Conservation (phyloP, 2,888 invertebrate genomes). For the Apodemia mormo region DNA sequence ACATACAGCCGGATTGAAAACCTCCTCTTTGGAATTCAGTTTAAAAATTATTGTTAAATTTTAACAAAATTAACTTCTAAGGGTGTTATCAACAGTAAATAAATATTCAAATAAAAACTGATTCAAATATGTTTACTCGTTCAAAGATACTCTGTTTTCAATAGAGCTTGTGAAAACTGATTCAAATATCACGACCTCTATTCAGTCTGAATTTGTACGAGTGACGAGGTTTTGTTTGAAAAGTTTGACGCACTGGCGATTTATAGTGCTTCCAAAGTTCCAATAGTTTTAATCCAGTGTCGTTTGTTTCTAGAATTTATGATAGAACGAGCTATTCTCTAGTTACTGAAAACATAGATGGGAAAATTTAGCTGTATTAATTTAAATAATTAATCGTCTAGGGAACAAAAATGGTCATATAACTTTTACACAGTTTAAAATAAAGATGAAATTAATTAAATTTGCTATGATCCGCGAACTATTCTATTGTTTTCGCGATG, state of each 20-base stretch:
- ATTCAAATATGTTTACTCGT: conserved; percentile 1
- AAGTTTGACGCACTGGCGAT: conserved; percentile 5
- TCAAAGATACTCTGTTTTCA: background rate
- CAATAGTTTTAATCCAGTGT: conserved; percentile 1
- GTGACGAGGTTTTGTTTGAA: conserved; percentile 11
- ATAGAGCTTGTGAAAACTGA: background rate
- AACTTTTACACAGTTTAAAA: no score
- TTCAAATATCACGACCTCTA: background rate
- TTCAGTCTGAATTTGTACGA: background rate
- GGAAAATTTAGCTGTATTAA: no score
- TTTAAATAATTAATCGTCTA: no score
- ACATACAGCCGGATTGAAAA: no score
- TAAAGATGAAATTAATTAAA: no score
- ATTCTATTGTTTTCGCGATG: no score
- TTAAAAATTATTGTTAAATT: no score
- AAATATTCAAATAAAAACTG: background rate
- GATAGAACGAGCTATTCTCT: background rate
- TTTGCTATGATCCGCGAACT: no score
- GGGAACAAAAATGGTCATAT: no score
- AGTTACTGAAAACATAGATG: background rate
- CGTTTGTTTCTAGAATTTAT: background rate
- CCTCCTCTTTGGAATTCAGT: no score
- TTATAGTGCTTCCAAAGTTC: background rate
- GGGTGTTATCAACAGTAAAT: no score
- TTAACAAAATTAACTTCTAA: no score